Conservation (phyloP, 2,797 vertebrate genomes). For the Enteromius radiatus region DNA sequence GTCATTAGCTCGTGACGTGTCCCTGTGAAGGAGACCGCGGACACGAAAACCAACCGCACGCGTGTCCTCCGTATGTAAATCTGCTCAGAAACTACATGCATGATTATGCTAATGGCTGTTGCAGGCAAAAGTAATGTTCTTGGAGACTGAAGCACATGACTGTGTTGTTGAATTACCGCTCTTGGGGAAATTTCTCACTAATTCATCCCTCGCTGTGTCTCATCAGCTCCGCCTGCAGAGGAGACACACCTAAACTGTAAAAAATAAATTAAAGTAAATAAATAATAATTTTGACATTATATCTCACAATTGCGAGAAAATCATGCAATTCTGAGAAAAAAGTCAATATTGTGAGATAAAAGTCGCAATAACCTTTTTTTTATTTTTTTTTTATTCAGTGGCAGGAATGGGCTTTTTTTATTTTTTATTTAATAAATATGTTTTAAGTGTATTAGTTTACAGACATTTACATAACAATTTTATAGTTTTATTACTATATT, state of each 20-base stretch:
- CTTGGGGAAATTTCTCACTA: slow-evolving; percentile 55
- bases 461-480: no score
- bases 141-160: slow-evolving; percentile 1
- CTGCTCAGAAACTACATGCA: slow-evolving; percentile 47
- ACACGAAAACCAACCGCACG: no score
- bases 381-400: no score
- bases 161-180: slow-evolving; percentile 60
- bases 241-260: not conserved
- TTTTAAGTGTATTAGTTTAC: no score
- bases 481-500: no score
- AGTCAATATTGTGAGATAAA: no score
- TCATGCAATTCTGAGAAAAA: no score
- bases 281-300: no score
- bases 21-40: slow-evolving; percentile 23
- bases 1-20: slow-evolving; percentile 8
- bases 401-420: no score
- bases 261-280: not conserved
- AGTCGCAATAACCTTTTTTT: no score
- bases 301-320: no score
- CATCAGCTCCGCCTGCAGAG: slow-evolving; percentile 23
- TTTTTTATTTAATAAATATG: no score
- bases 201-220: slow-evolving; percentile 41
- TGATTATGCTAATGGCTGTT: slow-evolving; percentile 47
- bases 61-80: not conserved
- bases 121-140: not conserved